Evolutionary conservation across 2,797 vertebrate species (phyloP), one percentile per base, ranked within the genome.

Genomic region (Sebastes kiyomatsui): DNA sequence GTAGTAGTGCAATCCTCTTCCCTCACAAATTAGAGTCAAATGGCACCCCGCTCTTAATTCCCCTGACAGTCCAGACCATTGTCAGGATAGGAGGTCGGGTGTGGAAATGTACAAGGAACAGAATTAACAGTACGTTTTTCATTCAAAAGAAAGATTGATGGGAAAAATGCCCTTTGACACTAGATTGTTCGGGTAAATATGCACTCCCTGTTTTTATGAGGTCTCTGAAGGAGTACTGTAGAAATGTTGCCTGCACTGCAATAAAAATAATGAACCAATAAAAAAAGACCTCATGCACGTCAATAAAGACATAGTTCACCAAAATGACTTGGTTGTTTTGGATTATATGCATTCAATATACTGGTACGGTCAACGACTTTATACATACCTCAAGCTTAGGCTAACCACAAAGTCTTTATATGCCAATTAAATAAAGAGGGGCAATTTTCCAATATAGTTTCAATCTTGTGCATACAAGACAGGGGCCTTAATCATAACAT

Each of bases 1-100:
- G 92, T 90, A 91, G 93, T 90, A 71, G 90, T 75, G 68, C 91
- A 94, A 95, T 94, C 93, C 92, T 90, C 90, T 91, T 93, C 87
- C 49, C 90, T 88, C 74, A 89, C 88, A 93, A 91, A 94, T 92
- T 87, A 92, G 87, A 93, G 86, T 91, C 87, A 89, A 92, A 94
- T 56, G 82, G 87, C 77, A 85, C 54, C 77, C 75, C 20, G 38
- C 52, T 83, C 89, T 75, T 90, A 88, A 93, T 90, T 90, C 87
- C 86, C 75, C 70, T 85, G 91, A 90, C 91, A 91, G 87, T 69
- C 74, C 76, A 73, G 79, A 88, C 81, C 72, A 88, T 72, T 79
- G 80, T 88, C 79, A 81, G 87, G 66, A 77, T 78, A 78, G 28
- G 62, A 83, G 58, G 35, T 70, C 13, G 25, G 72, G 62, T 42